Conservation (phyloP, 2,888 invertebrate species). For the Tetranychus piercei region DNA sequence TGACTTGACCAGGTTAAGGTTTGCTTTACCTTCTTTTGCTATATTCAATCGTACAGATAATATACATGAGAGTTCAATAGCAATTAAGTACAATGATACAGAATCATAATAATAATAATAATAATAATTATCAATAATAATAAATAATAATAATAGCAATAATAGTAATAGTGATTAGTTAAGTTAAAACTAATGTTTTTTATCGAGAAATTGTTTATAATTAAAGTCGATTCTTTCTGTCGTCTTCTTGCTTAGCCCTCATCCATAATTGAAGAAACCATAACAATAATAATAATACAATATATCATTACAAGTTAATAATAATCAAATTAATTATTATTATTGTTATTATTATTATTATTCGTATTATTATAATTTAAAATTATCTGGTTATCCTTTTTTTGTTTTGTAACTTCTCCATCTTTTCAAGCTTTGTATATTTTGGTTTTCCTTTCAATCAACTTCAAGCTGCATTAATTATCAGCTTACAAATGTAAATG, state of each 20-base stretch:
- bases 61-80: neutral
- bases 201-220: neutral
- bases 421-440: neutral
- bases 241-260: neutral
- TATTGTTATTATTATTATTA: no score
- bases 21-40: neutral
- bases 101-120: neutral
- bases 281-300: neutral
- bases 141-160: neutral
- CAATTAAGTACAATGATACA: neutral
- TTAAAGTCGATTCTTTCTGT: neutral
- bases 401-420: no score
- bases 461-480: neutral
- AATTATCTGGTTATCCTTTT: no score
- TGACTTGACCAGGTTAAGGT: neutral
- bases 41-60: neutral
- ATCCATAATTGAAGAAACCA: neutral
- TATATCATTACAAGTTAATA: neutral
- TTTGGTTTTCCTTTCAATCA: neutral
- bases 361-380: no score
- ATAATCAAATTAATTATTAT: no score
- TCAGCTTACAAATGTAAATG: neutral
- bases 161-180: constrained; percentile 1
- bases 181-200: neutral
- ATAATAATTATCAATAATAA: neutral